These are phyloP conservation scores for Apogon hyalosoma DNA, from an alignment of 2,797 vertebrate species.

Conservation along the genomic window DNA sequence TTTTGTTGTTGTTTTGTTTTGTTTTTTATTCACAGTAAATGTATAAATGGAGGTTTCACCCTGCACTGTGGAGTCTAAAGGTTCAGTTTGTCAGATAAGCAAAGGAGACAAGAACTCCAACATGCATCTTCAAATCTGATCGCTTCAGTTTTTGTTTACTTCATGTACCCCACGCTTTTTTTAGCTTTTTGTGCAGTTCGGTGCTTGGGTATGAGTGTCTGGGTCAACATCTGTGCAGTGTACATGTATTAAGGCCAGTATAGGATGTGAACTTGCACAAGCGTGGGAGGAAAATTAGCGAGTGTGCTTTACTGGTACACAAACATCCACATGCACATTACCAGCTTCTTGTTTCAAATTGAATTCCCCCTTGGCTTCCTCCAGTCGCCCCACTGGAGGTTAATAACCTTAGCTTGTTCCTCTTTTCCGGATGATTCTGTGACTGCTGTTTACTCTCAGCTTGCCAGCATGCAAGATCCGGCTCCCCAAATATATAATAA, in stretches of 20 bases:
- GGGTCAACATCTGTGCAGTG: background rate
- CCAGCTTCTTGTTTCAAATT: conserved; percentile 25
- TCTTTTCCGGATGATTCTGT: conserved; percentile 51
- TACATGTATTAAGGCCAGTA: background rate
- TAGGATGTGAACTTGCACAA: background rate
- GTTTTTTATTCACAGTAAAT: background rate
- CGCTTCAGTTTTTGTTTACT: too few relatives aligned
- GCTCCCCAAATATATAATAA: conserved; percentile 57
- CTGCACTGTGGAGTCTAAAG: background rate
- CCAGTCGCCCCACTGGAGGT: conserved; percentile 39
- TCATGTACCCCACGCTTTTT: too few relatives aligned
- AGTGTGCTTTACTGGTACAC: background rate
- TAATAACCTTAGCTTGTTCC: conserved; percentile 57
- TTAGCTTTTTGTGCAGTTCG: too few relatives aligned
- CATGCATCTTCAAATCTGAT: too few relatives aligned
- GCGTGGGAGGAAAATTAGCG: conserved; percentile 5
- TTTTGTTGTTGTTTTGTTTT: conserved; percentile 7
- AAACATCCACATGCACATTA: background rate
- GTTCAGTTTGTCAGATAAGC: conserved; percentile 2
- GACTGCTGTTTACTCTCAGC: conserved; percentile 64
- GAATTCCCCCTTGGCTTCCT: conserved; percentile 25
- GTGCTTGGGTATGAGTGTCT: too few relatives aligned
- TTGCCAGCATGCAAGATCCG: conserved; percentile 49
- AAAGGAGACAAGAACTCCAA: background rate
- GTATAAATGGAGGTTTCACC: background rate